Base-by-base conservation (phyloP, 2,113 vertebrate species). In the Trochalopteron elliotii region DNA sequence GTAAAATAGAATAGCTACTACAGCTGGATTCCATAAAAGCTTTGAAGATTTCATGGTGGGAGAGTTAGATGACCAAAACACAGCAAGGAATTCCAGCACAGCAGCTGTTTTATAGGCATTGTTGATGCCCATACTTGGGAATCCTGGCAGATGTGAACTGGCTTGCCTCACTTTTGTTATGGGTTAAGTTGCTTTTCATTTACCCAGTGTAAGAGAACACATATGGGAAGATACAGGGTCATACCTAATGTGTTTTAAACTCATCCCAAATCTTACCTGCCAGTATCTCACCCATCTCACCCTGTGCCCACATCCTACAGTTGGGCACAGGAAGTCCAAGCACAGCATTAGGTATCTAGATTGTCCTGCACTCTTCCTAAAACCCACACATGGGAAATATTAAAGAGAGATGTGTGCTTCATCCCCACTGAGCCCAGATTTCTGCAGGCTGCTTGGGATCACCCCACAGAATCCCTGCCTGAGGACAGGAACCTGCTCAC, bases 341-440 rank as follows among this genome's bases (percentile, higher is more conserved):
- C 3, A 1, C 19, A 52, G 31, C 11, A 2, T 0, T 31, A 8
- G 27, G 13, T 61, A 44, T 47, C 31, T 27, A 33, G 53, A 30
- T 37, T 49, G 42, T 56, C 45, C 64, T n/a, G 18, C 22, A 27
- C 0, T 14, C 27, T 35, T 81, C 15, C 25, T 57, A 60, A 78
- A 93, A 47, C 27, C 19, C 27, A 49, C 28, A 50, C 8, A 28
- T 17, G 30, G 21, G 33, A 83, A 79, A 55, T 1, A 5, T 10
- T 40, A 14, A 53, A 53, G 5, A 61, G 3, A 68, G 40, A 19
- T 3, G 15, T n/a, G 28, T 53, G 28, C 23, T n/a, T 69, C 59
- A 47, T 11, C 7, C 12, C 6, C 31, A 50, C 9, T 0, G 0
- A 88, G 59, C 24, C 52, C 11, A 1, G 8, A n/a, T 39, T 75